Evolutionary conservation across 2,797 vertebrate species (phyloP), one percentile per base, ranked within the genome.

Genomic region (Sebastes goodei): DNA sequence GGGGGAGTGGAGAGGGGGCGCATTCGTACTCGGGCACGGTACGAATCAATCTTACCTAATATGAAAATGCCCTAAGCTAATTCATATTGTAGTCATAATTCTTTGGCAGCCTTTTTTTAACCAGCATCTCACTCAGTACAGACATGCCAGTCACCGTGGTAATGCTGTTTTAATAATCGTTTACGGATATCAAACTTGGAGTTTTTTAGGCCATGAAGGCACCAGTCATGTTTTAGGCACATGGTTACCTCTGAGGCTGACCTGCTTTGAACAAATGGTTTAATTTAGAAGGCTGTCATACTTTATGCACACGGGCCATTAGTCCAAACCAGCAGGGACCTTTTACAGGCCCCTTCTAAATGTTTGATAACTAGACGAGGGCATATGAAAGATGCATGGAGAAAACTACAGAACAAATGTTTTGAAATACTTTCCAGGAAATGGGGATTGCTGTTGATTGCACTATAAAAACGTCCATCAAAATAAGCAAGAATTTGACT

Each of bases 201-300:
- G n/a, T 7, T 68, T 53, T 80, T 71, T 56, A 68, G 64, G 57
- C 61, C 60, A 42, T 32, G 35, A 60, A 61, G 42, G 23, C 71
- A 59, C 20, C 23, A 74, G n/a, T 46, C 35, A 56, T 78, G 69
- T 80, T 86, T 84, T 62, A 35, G 56, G 42, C 68, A 71, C 65
- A 68, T 67, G 25, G 52, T 56, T 71, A 76, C 73, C 62, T 72
- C 76, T 74, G 78, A 81, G 81, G 59, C 33, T 72, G 74, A 83
- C 74, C 74, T 80, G 83, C 77, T 90, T 85, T 86, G 73, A 84
- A 83, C 68, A 87, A 85, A 85, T 72, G 56, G 73, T 88, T 84
- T 84, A 59, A 90, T 85, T 81, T 80, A 69, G 76, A 83, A 83
- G 52, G 57, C 73, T 85, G 66, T 85, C 81, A 85, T 80, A 82